Evolutionary conservation across 2,888 invertebrate genomes (phyloP).

Genomic region (Gerris lacustris): DNA sequence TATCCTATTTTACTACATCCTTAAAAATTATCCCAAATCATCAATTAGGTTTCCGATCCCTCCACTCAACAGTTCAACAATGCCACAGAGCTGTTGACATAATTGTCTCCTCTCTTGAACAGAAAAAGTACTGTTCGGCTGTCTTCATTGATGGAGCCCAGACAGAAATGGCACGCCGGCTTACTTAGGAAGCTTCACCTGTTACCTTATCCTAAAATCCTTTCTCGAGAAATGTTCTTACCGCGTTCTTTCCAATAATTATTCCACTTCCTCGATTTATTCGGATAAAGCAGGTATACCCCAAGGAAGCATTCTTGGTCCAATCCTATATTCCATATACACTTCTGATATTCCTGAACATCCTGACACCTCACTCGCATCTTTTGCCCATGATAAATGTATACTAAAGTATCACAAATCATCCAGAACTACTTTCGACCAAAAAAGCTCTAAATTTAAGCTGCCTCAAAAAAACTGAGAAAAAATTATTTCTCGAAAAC

Average conservation of each 20-base stretch:
- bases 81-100: constrained; percentile 13
- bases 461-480: no score
- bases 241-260: background rate
- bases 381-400: no score
- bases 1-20: constrained; percentile 7
- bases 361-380: constrained; percentile 20
- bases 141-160: constrained; percentile 16
- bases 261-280: background rate
- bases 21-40: constrained; percentile 18
- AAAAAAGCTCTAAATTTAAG: no score
- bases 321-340: no score
- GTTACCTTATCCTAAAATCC: constrained; percentile 13
- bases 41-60: constrained; percentile 24
- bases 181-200: no score
- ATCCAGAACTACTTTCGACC: no score
- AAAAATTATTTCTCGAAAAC: no score
- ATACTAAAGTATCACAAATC: no score
- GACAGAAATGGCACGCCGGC: no score
- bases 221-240: constrained; percentile 1
- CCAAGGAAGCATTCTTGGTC: constrained; percentile 29
- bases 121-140: constrained; percentile 17
- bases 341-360: constrained; percentile 26
- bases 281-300: constrained; percentile 25
- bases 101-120: constrained; percentile 15
- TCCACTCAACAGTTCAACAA: constrained; percentile 20